Evolutionary conservation across 2,113 vertebrate species (phyloP).

Genomic region (Mixornis gularis): DNA sequence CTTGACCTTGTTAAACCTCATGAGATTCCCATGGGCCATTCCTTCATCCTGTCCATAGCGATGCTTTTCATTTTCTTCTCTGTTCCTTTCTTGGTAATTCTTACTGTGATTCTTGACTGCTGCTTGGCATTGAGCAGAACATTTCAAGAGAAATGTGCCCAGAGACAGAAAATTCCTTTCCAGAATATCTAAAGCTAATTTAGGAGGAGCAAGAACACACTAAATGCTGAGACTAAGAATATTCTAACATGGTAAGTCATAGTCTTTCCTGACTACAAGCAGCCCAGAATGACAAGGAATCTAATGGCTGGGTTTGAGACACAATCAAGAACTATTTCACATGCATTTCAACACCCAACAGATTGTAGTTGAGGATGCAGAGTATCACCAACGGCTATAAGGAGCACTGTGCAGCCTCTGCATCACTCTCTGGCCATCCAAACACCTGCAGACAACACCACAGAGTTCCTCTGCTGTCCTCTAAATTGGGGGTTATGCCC

Average conservation of each 20-base stretch:
- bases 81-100: background rate
- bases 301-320: background rate
- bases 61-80: background rate
- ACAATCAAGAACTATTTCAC: background rate
- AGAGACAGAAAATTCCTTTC: background rate
- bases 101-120: background rate
- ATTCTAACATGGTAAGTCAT: background rate
- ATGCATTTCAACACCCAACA: background rate
- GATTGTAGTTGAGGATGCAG: background rate
- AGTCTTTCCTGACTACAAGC: background rate
- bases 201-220: background rate
- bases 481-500: background rate
- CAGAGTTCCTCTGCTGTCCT: background rate
- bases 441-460: rapidly evolving
- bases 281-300: background rate
- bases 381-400: background rate
- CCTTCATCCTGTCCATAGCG: background rate
- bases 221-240: background rate
- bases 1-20: background rate
- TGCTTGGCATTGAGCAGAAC: background rate
- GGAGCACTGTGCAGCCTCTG: background rate
- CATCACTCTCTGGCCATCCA: rapidly evolving
- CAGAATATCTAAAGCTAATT: background rate
- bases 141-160: background rate
- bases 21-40: background rate